A percentile compares a stretch with the other conserved stretches of the same genome.
phyloP scores from a whole-genome alignment of 2,113 vertebrate species.

The Nothobranchius kuhntae region DNA sequence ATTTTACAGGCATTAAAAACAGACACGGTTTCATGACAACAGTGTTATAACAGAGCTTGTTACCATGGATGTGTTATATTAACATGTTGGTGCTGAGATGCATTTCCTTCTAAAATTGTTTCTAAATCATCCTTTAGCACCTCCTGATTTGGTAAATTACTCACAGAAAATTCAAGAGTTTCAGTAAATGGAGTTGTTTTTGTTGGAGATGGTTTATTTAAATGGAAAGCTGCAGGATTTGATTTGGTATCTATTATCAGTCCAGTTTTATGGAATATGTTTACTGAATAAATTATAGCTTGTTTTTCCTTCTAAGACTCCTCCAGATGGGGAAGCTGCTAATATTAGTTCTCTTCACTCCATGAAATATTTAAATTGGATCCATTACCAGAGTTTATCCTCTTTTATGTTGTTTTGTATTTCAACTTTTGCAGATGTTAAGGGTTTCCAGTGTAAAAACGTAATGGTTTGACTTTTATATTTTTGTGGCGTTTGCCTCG shows the following conservation, averaged over 20 bases:
- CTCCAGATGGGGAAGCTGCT: conserved; percentile 3
- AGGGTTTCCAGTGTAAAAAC: conserved; percentile 1
- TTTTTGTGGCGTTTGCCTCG: neutral
- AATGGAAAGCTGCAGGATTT: neutral
- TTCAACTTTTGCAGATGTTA: conserved; percentile 5
- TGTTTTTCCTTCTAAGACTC: neutral
- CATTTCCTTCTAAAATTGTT: too few species aligned
- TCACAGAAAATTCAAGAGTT: neutral
- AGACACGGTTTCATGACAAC: neutral
- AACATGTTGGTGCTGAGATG: neutral
- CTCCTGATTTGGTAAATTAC: neutral
- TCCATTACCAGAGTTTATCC: too few species aligned
- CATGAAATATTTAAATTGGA: too few species aligned
- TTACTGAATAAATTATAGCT: neutral
- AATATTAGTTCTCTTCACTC: conserved; percentile 5
- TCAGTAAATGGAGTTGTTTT: neutral
- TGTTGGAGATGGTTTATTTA: neutral
- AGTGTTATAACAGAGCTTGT: conserved; percentile 12
- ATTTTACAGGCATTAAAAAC: neutral
- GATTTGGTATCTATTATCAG: neutral
- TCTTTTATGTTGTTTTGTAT: too few species aligned
- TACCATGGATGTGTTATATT: neutral
- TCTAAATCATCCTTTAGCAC: too few species aligned
- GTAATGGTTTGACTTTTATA: neutral
- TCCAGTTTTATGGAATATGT: neutral